These are phyloP conservation scores for Temnothorax curvispinosus DNA, from an alignment of 1,140 invertebrate species.

Conservation along the genomic window DNA sequence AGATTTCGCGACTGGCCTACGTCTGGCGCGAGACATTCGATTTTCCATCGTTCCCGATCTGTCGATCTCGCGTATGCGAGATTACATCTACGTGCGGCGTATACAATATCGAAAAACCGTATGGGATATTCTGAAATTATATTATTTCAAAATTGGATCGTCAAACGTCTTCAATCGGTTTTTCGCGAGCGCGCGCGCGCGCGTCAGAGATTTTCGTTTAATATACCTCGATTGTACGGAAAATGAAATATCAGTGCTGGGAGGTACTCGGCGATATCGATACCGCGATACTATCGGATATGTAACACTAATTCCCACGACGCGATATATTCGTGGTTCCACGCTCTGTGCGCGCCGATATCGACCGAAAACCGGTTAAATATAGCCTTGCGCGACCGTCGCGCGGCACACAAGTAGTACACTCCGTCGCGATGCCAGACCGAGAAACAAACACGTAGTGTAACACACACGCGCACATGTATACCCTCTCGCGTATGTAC, in stretches of 20 bases:
- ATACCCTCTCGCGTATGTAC: not conserved
- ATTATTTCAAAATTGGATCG: not conserved
- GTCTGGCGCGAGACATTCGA: not conserved
- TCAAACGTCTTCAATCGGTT: too few species aligned
- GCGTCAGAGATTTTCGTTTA: not conserved
- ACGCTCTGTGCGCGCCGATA: conserved; percentile 45
- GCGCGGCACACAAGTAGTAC: conserved; percentile 38
- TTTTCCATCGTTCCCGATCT: not conserved
- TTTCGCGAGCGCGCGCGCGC: not conserved
- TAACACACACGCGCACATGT: not conserved
- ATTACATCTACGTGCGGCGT: not conserved
- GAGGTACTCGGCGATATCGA: not conserved
- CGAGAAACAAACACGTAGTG: conserved; percentile 63
- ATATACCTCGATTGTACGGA: conserved; percentile 1
- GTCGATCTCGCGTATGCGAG: not conserved
- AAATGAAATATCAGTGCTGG: conserved; percentile 28
- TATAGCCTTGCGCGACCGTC: conserved; percentile 55
- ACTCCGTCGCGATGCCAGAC: conserved; percentile 44
- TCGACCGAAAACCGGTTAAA: conserved; percentile 71
- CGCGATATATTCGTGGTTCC: conserved; percentile 51
- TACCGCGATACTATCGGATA: not conserved
- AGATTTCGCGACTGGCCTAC: not conserved
- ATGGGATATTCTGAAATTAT: conserved; percentile 19
- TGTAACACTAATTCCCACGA: conserved; percentile 50
- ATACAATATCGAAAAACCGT: not conserved